Base-by-base conservation (phyloP, 2,797 vertebrate genomes). In the Buphagus erythrorhynchus region DNA sequence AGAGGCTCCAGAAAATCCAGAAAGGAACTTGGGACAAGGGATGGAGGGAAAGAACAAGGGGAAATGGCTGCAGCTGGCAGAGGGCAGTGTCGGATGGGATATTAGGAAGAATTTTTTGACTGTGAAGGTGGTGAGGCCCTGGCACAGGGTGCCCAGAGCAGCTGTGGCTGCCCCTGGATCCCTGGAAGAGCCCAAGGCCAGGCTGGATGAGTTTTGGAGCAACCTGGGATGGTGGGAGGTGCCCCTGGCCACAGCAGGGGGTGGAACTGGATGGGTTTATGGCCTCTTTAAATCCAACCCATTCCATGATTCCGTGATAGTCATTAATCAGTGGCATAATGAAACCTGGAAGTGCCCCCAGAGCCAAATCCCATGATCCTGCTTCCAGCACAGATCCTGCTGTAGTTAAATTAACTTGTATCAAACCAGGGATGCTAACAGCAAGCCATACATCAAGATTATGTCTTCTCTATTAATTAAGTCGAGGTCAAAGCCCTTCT, bases 181-280 rank as follows among this genome's bases (percentile, higher is more conserved):
- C 22, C 35, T 76, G 43, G 14, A 26, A 69, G 8, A 57, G 16
- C 19, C 5, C 63, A 49, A 51, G n/a, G 11, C 36, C 36, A 51
- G 20, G 28, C 0, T 75, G 86, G 36, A 45, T 3, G 2, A 24
- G 7, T 0, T 2, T 69, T 43, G 25, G 57, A 82, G 4, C 14
- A 76, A 1, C 12, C 11, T 62, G 57, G 4, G 5, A 1, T 2
- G 7, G 10, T 51, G 28, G 24, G 10, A 76, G 3, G 1, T 49
- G n/a, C 49, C n/a, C 13, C 19, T 69, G n/a, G 13, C 35, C 24
- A 21, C 1, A 1, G 35, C 11, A 36, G 15, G 8, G 25, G 5
- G 3, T 49, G 14, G 49, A 21, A 45, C 28, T 45, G n/a, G 16
- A 8, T 6, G 43, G 9, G 3, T 63, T 57, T 8, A 38, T 38